phyloP scores from a whole-genome alignment of 2,888 invertebrate species.

The Melanostoma scalare region DNA sequence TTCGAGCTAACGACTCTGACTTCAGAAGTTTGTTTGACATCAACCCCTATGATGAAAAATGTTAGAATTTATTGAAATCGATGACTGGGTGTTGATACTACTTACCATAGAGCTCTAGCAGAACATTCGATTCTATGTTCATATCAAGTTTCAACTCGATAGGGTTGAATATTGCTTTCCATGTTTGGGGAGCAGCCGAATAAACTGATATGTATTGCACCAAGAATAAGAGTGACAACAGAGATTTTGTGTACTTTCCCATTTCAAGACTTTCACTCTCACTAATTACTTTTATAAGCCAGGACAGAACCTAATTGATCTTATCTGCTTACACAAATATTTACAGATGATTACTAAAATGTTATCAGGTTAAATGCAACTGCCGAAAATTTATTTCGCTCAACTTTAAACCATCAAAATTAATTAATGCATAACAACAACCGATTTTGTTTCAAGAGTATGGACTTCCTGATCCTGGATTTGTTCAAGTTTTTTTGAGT shows the following conservation, averaged over 20 bases:
- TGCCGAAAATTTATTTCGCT: too few relatives aligned
- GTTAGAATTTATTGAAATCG: not conserved
- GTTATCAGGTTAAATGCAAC: too few relatives aligned
- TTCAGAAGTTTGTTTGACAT: conserved; percentile 66
- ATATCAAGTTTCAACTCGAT: conserved; percentile 75
- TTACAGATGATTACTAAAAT: not conserved
- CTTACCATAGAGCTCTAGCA: conserved; percentile 74
- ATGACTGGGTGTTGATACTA: too few relatives aligned
- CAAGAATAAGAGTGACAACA: not conserved
- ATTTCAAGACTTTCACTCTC: conserved; percentile 48
- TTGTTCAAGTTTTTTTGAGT: too few relatives aligned
- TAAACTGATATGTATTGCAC: conserved; percentile 17
- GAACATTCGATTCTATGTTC: conserved; percentile 73
- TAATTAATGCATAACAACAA: too few relatives aligned
- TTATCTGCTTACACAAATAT: not conserved
- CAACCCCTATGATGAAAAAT: conserved; percentile 68
- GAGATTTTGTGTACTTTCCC: conserved; percentile 26
- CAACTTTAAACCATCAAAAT: too few relatives aligned
- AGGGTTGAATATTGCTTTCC: conserved; percentile 77
- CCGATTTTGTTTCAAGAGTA: too few relatives aligned
- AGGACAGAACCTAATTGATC: not conserved
- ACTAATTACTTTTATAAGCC: not conserved
- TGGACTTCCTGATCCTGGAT: too few relatives aligned
- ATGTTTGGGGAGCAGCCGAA: conserved; percentile 54
- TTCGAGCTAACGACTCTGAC: conserved; percentile 76